Percentiles rank a stretch among this genome's conserved stretches.
These are phyloP conservation scores for Sinohyriopsis cumingii DNA, from an alignment of 2,888 invertebrate species.

Conservation along the genomic window DNA sequence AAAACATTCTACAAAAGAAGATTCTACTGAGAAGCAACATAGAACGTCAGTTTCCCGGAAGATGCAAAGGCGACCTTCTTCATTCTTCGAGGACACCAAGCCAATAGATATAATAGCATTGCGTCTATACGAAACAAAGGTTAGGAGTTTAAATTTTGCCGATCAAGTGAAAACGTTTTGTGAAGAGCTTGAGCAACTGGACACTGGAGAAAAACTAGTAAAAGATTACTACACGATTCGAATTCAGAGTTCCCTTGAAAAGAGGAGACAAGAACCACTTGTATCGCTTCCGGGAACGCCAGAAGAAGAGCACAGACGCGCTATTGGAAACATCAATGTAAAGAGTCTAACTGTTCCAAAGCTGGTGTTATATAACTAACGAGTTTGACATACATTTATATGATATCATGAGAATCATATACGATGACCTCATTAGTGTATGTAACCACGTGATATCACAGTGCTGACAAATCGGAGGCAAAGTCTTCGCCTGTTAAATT, in stretches of 20 bases:
- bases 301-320: conserved; percentile 41
- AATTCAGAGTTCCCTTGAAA: conserved; percentile 28
- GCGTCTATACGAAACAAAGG: conserved; percentile 32
- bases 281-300: conserved; percentile 43
- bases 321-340: conserved; percentile 43
- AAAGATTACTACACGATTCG: conserved; percentile 49
- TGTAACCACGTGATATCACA: no score
- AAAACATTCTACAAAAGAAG: no score
- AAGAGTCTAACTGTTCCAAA: conserved; percentile 49
- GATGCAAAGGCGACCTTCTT: no score
- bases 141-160: conserved; percentile 30
- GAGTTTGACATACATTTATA: no score
- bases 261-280: conserved; percentile 13
- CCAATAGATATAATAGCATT: conserved; percentile 36
- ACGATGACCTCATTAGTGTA: no score
- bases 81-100: conserved; percentile 40
- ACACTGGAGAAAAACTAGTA: conserved; percentile 23
- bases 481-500: no score
- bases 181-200: conserved; percentile 30
- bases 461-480: no score
- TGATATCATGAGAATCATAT: no score
- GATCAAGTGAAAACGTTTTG: conserved; percentile 42
- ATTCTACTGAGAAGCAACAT: no score
- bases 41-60: no score
- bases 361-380: conserved; percentile 18